Evolutionary conservation across 2,888 invertebrate genomes (phyloP).

Genomic region (Pycnomerus fuliginosus): DNA sequence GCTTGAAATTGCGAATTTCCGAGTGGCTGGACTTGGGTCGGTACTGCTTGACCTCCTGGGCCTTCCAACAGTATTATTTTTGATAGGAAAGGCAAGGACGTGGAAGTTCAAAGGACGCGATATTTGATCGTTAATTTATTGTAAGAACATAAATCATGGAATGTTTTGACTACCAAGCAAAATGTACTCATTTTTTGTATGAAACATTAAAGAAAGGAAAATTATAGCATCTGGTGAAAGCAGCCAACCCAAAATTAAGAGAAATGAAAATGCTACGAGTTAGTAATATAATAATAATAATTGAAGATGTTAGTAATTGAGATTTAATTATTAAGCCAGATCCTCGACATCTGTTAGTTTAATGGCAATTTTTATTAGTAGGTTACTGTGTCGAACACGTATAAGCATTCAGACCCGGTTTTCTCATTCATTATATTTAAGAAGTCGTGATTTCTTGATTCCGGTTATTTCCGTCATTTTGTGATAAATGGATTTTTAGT

Average conservation of each 20-base stretch:
- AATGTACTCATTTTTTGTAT: constrained; percentile 24
- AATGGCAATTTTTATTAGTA: constrained; percentile 8
- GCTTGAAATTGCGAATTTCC: constrained; percentile 82
- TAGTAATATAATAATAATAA: constrained; percentile 11
- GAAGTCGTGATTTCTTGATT: constrained; percentile 14
- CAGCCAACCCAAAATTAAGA: constrained; percentile 1
- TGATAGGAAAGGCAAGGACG: constrained; percentile 13
- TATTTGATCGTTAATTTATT: constrained; percentile 2
- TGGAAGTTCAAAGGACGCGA: too few species aligned
- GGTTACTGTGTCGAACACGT: constrained; percentile 14
- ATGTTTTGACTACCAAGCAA: constrained; percentile 17
- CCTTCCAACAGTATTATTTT: constrained; percentile 58
- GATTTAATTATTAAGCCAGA: constrained; percentile 2
- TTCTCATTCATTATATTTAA: constrained; percentile 12
- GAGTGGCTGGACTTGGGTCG: constrained; percentile 83
- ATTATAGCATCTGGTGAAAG: constrained; percentile 10
- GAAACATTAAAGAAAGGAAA: too few species aligned
- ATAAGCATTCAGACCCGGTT: constrained; percentile 13
- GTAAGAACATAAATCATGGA: constrained; percentile 15
- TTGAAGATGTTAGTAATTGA: constrained; percentile 5
- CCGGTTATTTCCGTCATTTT: constrained; percentile 2
- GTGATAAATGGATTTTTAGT: too few species aligned
- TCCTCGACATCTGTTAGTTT: constrained; percentile 9
- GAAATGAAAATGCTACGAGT: constrained; percentile 6
- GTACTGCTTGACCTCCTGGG: constrained; percentile 88